Percentiles rank a stretch among this genome's conserved stretches.
These are phyloP conservation scores for Campoplex capitator DNA, from an alignment of 2,888 invertebrate species.

Conservation along the genomic window DNA sequence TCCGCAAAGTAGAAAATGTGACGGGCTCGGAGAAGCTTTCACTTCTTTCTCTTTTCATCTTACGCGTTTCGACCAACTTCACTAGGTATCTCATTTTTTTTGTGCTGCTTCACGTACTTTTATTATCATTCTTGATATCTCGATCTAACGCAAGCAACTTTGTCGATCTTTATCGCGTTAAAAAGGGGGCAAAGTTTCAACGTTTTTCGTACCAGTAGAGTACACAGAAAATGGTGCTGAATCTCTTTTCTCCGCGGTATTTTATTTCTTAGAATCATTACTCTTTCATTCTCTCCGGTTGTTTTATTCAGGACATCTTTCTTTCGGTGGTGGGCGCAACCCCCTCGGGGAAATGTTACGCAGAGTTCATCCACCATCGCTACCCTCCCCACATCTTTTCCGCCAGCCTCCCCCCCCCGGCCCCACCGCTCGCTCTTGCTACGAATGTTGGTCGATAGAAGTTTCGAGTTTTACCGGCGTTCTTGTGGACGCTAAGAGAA, in stretches of 20 bases:
- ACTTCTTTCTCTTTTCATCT: slow-evolving; percentile 34
- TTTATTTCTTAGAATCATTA: slow-evolving; percentile 60
- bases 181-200: slow-evolving; percentile 46
- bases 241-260: slow-evolving; percentile 28
- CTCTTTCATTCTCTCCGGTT: slow-evolving; percentile 64
- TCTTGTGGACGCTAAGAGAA: slow-evolving; percentile 65
- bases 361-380: slow-evolving; percentile 65
- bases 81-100: slow-evolving; percentile 52
- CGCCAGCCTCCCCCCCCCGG: slow-evolving; percentile 10
- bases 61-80: slow-evolving; percentile 6
- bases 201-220: slow-evolving; percentile 23
- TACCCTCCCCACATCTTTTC: slow-evolving; percentile 27
- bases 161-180: slow-evolving; percentile 38
- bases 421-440: slow-evolving; percentile 17
- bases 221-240: not conserved
- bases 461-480: slow-evolving; percentile 68
- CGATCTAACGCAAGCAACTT: slow-evolving; percentile 30
- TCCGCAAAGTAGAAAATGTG: slow-evolving; percentile 83
- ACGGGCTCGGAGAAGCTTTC: slow-evolving; percentile 74
- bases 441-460: slow-evolving; percentile 65
- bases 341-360: slow-evolving; percentile 61
- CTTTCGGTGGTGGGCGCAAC: slow-evolving; percentile 48
- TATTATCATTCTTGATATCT: slow-evolving; percentile 65
- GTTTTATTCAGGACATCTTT: slow-evolving; percentile 67
- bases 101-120: slow-evolving; percentile 42